Evolutionary conservation across 2,888 invertebrate species (phyloP).

Genomic region (Ichneumoninae sp.): DNA sequence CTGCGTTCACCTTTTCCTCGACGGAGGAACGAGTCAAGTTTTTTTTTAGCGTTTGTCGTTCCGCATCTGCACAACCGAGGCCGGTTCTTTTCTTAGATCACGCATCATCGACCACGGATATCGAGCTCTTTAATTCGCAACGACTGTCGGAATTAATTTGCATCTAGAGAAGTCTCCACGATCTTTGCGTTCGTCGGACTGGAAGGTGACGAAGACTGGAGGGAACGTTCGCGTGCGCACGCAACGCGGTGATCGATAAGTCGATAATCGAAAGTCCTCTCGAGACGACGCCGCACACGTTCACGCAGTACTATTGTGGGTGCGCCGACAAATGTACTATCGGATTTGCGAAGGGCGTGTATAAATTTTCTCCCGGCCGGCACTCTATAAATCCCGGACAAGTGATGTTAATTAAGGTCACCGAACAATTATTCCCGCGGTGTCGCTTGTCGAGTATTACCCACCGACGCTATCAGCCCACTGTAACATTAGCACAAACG

Average conservation of each 20-base stretch:
- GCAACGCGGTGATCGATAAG: constrained; percentile 48
- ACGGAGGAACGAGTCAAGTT: not conserved
- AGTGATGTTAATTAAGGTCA: constrained; percentile 72
- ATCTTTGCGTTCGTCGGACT: not conserved
- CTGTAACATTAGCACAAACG: constrained; percentile 32
- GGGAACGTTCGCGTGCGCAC: not conserved
- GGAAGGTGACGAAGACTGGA: not conserved
- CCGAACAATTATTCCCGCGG: constrained; percentile 65
- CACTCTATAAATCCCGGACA: constrained; percentile 65
- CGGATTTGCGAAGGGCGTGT: constrained; percentile 46
- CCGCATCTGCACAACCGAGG: not conserved
- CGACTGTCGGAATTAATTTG: not conserved
- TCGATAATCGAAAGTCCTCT: constrained; percentile 51
- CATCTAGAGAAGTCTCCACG: not conserved
- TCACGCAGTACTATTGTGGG: constrained; percentile 39
- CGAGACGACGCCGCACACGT: constrained; percentile 8
- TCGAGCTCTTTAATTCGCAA: constrained; percentile 11
- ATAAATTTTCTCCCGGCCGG: constrained; percentile 51
- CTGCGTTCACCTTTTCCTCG: constrained; percentile 7
- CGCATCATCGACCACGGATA: constrained; percentile 38
- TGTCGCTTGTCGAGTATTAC: constrained; percentile 53
- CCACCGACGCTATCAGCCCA: constrained; percentile 35
- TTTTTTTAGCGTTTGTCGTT: not conserved
- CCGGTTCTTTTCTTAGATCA: constrained; percentile 43
- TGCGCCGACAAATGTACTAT: constrained; percentile 56